phyloP scores from a whole-genome alignment of 2,888 invertebrate species.

The Physocephala rufipes region DNA sequence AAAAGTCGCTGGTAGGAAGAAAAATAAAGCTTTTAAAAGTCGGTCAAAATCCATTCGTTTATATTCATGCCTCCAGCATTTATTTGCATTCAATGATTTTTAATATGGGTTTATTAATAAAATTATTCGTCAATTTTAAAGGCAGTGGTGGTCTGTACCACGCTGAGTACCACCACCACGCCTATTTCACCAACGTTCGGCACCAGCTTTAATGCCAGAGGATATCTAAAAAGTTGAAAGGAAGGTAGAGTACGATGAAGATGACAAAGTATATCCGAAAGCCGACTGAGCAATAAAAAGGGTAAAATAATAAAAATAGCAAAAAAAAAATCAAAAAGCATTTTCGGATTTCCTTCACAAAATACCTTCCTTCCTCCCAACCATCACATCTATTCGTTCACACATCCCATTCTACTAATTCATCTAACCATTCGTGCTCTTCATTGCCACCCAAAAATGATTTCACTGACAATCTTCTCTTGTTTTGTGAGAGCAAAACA shows the following conservation, averaged over 20 bases:
- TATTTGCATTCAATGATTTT: not conserved
- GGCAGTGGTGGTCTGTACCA: conserved; percentile 46
- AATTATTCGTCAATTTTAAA: conserved; percentile 61
- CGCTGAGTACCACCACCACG: not conserved
- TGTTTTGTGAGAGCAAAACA: not conserved
- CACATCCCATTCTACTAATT: not conserved
- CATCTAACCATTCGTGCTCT: too few relatives aligned
- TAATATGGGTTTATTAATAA: conserved; percentile 59
- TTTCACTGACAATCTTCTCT: too few relatives aligned
- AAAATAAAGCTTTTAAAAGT: too few relatives aligned
- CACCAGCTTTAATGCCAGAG: not conserved
- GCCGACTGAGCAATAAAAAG: too few relatives aligned
- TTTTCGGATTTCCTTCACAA: not conserved
- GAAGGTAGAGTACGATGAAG: not conserved
- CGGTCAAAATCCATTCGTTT: too few relatives aligned
- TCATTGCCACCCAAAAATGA: too few relatives aligned
- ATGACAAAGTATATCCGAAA: not conserved
- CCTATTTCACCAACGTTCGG: not conserved
- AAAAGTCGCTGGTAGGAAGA: too few relatives aligned
- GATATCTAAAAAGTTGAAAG: not conserved
- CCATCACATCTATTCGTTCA: not conserved
- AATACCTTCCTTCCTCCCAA: not conserved
- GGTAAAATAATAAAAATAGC: too few relatives aligned
- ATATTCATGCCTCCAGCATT: too few relatives aligned
- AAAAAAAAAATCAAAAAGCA: not conserved